Evolutionary conservation across 2,113 vertebrate species (phyloP), one percentile per base, ranked within the genome.

Genomic region (Chaetodon auriga): DNA sequence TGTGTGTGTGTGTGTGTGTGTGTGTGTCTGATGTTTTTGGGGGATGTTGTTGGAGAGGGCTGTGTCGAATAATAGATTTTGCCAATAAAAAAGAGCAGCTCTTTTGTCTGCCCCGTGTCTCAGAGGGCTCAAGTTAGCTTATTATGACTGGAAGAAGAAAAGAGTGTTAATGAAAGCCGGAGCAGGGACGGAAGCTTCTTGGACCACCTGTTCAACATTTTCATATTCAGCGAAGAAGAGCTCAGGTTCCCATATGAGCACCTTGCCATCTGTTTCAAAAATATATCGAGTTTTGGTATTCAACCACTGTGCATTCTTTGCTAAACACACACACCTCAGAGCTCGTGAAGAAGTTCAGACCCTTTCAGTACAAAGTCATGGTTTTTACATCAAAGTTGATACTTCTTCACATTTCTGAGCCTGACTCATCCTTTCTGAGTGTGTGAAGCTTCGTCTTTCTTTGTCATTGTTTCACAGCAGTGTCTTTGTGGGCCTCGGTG

Each of bases 151-250:
- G 74, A 93, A 87, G 53, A 84, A 87, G 80, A 73, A 78, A 77
- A 71, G 76, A 41, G 73, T 78, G 78, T 65, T 85, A 87, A 87
- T 90, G 80, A 88, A 89, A 86, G 73, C 62, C 53, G 7, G 36
- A 81, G 61, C 14, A 80, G 86, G 68, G 63, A 87, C 53, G 36
- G 62, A 82, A 82, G 79, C 54, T 82, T 87, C 78, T 78, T 73
- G 43, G 60, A 78, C 86, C 90, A 91, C 90, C 91, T 95, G 89
- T 91, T 94, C 78, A 74, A 58, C 62, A 81, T 82, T 89, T 90
- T 88, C 75, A 82, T 69, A 86, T 89, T 90, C 86, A 88, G 68
- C 68, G 81, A 90, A 84, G 86, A 88, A 87, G 78, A 83, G 83
- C 84, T 89, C 81, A 66, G 75, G 66, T 80, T 90, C 84, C 89